Evolutionary conservation across 37 sponge, comb jelly and placozoan genomes (phyloP).

Genomic region (Agelas oroides): DNA sequence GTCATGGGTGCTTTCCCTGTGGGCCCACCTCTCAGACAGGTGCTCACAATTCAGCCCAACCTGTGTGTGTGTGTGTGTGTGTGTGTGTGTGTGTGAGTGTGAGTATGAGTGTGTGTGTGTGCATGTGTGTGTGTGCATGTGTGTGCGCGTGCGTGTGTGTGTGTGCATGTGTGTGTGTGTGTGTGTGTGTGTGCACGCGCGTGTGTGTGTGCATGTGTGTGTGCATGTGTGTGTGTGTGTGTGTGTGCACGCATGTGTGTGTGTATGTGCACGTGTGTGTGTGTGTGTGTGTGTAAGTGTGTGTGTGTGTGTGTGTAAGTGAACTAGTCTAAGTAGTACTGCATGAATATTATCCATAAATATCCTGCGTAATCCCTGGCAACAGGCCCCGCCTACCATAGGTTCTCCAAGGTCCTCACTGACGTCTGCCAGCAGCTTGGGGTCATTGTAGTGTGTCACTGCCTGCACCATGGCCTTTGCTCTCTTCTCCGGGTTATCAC

Average conservation of each 20-base stretch:
- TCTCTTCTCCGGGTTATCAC: constrained; percentile 70
- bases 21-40: constrained; percentile 74
- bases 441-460: constrained; percentile 80
- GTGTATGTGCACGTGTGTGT: constrained; percentile 3
- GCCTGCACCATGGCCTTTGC: constrained; percentile 86
- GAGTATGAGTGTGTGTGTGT: constrained; percentile 5
- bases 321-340: neutral
- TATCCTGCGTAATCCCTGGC: too few relatives aligned
- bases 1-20: constrained; percentile 51
- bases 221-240: constrained; percentile 11
- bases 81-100: constrained; percentile 15
- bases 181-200: neutral
- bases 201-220: constrained; percentile 12
- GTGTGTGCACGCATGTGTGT: neutral
- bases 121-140: constrained; percentile 3
- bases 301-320: constrained; percentile 11
- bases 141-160: constrained; percentile 4
- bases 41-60: constrained; percentile 83
- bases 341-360: neutral
- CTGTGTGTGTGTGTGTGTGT: constrained; percentile 39
- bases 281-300: constrained; percentile 12
- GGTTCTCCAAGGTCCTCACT: constrained; percentile 80
- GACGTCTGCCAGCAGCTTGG: constrained; percentile 65
- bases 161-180: constrained; percentile 6
- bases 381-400: too few relatives aligned